Base-by-base conservation (phyloP, 1,140 invertebrate species). In the Calliphora vicina region DNA sequence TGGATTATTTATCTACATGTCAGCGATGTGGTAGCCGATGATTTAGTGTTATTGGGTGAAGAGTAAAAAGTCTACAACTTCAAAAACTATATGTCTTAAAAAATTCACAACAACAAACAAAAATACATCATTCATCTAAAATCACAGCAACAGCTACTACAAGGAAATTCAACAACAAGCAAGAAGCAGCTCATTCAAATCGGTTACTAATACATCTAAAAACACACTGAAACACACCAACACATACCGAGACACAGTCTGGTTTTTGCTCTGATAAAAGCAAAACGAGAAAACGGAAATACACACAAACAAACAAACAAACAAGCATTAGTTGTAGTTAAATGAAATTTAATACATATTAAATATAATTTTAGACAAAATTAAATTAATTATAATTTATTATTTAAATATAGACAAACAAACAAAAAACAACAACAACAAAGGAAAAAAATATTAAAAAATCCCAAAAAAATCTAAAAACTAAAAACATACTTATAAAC, bases 1-100 rank as follows among this genome's bases (percentile, higher is more conserved):
- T 99, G 97, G 97, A 97, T 98, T 90, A 98, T 98, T 87, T 98
- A 98, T 89, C 92, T 98, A 85, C 97, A 98, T 93, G 97, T 98
- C 89, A 97, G 96, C 87, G 97, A 97, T 92, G 96, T 97, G 84
- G 96, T 97, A 83, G 96, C 96, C 89, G 96, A 97, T 90, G 97
- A 98, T 93, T 92, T 97, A 89, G 96, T 97, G 86, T 93, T 96
- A 84, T 93, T 97, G 86, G 95, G 95, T 91, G 95, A 96, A 88
- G 95, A 96, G 84, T 20, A 82, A 84, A 13, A 57, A 84, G 35
- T 35, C 67, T 8, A 23, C 61, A 67, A 5, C 9, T 67, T 23
- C 20, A 67, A 6, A 20, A 23, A 67, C 61, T n/a, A 61, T 17
- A 17, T 61, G 17, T n/a, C n/a, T n/a, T n/a, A n/a, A n/a, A n/a